phyloP scores from a whole-genome alignment of 2,888 invertebrate species.

The Pollenia angustigena region DNA sequence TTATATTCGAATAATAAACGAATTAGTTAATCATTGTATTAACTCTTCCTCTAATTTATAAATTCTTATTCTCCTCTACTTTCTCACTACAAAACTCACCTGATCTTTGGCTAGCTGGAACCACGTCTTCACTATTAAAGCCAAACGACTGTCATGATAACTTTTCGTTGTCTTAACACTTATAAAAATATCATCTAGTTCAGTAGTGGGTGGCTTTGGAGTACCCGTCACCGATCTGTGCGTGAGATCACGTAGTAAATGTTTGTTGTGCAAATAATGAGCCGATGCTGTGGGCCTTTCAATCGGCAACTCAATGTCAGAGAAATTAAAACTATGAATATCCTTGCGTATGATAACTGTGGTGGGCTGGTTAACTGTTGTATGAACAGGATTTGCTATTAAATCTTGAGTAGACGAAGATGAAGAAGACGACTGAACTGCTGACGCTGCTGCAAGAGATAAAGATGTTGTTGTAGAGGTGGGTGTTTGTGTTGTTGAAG shows the following conservation, averaged over 20 bases:
- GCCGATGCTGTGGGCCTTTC: slow-evolving; percentile 81
- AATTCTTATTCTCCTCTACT: neutral
- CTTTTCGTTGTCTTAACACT: slow-evolving; percentile 97
- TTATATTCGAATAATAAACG: no score
- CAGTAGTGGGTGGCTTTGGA: slow-evolving; percentile 87
- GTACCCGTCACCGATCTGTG: slow-evolving; percentile 84
- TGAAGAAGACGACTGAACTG: slow-evolving; percentile 56
- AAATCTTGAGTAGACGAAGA: slow-evolving; percentile 64
- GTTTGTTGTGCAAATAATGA: slow-evolving; percentile 82
- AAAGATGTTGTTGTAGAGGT: slow-evolving; percentile 61
- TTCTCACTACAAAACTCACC: slow-evolving; percentile 85
- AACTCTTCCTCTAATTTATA: no score
- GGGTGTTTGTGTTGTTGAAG: slow-evolving; percentile 63
- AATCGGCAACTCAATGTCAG: slow-evolving; percentile 82
- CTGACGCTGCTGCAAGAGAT: slow-evolving; percentile 59
- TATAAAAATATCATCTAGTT: slow-evolving; percentile 94
- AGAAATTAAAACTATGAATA: slow-evolving; percentile 83
- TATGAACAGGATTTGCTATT: slow-evolving; percentile 70
- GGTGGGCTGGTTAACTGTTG: slow-evolving; percentile 76
- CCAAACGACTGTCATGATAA: slow-evolving; percentile 93
- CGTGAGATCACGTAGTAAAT: slow-evolving; percentile 82
- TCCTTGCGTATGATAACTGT: slow-evolving; percentile 84
- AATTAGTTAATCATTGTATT: no score
- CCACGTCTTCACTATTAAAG: slow-evolving; percentile 97
- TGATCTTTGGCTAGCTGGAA: slow-evolving; percentile 95